Evolutionary conservation across 2,888 invertebrate species (phyloP), one percentile per base, ranked within the genome.

Genomic region (Drosophila putrida): DNA sequence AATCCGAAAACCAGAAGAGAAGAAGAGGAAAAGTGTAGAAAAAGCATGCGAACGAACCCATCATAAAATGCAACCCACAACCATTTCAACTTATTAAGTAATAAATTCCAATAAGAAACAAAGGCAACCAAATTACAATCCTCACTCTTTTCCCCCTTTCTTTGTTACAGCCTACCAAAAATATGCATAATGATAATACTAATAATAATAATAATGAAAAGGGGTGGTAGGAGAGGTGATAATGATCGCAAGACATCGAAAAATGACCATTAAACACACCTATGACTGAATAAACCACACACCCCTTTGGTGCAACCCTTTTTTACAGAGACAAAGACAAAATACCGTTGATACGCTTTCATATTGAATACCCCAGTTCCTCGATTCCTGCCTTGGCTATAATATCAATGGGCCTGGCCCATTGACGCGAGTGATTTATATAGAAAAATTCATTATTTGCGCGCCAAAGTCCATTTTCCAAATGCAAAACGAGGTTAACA

Each of bases 261-360:
- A 84, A 88, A 87, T 87, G 82, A 84, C 87, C 89, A 82, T 88
- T 87, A 88, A 88, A 76, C 89, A 87, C 86, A 86, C 86, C 89
- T 89, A 80, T 65, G 75, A 49, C 67, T 41, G 63, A 58, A 60
- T 27, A 54, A 58, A 39, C 46, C 75, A 44, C 75, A 75, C 68
- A 60, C 43, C 41, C 68, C 41, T 27, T 28, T 25, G 47, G 36
- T 46, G 54, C 66, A 77, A 78, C 79, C 78, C 71, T 78, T 78
- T 72, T 15, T 13, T 35, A 50, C 65, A 44, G 31, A 13, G 71
- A 53, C 72, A 72, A 36, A 75, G 72, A 73, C 82, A 75, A 80
- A 80, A 69, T 50, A 80, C 50, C 60, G 38, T 51, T 53, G 43
- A 68, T 68, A 80, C 68, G 75, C 58, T 69, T 77, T 54, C 64